Base-by-base conservation (phyloP, 2,888 invertebrate species). In the Lasioglossum villosulum region DNA sequence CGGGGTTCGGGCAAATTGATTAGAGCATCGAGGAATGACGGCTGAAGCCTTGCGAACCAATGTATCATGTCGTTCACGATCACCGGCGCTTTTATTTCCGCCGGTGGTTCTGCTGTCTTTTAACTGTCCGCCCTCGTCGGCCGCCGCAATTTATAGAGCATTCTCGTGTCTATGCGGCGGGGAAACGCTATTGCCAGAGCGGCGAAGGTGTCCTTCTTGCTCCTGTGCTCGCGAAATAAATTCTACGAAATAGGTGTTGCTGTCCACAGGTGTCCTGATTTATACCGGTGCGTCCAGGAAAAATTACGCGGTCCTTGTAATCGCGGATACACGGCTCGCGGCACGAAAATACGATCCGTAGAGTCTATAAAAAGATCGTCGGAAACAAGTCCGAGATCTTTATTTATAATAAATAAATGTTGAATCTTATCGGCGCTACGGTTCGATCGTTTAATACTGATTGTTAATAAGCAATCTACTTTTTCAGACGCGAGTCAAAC, bases 201-300 rank as follows among this genome's bases (percentile, higher is more conserved):
- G 34, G n/a, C 37, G 34, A 39, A 68, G 19, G 48, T 81, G 68
- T 77, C 59, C 59, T 71, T 68, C 27, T 70, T 27, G 59, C 42
- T 78, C 74, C 72, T 23, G 66, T n/a, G 42, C 23, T 42, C 73
- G 30, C 59, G 70, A 81, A 71, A 89, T 87, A 83, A 83, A 89
- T 89, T 85, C 78, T 30, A 1, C 23, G 63, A 72, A 78, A 68
- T 78, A 85, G 83, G 63, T 68, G 72, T 70, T n/a, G n/a, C 68
- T 80, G 86, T 79, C 71, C n/a, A 59, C 74, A 71, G 77, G 45
- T 80, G 68, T 66, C 37, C 52, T 81, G 75, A 84, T 84, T 84
- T 76, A 88, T 14, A 3, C 70, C 52, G 52, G 4, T 12, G 2
- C 0, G 27, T 8, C 37, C 30, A 16, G n/a, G 63, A 34, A 75